Evolutionary conservation across 2,797 vertebrate species (phyloP), one percentile per base, ranked within the genome.

Genomic region (Carduelis carduelis): DNA sequence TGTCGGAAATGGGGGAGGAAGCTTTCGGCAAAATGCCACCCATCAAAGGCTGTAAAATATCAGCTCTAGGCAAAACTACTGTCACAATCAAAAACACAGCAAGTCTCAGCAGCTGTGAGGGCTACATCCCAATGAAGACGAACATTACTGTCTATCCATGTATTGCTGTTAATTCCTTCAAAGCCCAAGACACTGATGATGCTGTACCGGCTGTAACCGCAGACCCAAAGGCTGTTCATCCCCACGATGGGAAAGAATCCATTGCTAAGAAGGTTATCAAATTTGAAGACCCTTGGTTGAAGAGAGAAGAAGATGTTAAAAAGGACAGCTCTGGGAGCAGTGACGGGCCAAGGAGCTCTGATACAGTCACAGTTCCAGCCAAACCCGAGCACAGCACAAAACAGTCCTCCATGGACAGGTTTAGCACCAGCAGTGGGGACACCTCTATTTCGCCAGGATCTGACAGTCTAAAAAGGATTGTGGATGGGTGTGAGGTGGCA

Each of bases 261-360:
- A 98, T 87, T 79, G 96, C 97, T 70, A 97, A 96, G 87, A 96
- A 83, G 52, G 98, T 99, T 78, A 98, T 98, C 55, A 98, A 93
- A 74, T 99, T 99, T 95, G 99, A 99, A 90, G 99, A 99, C 95
- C 99, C 99, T 60, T 99, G 99, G 99, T 97, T 99, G 89, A 99
- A 99, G 96, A 98, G 99, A 32, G 98, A 98, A 89, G 98, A 98
- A 30, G 98, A 99, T 63, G 92, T 95, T 27, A 98, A 97, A 89
- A 97, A 84, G 18, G 97, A 98, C 44, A 94, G 27, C 3, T 53
- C 28, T 28, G 94, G 37, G 46, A 92, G 81, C 53, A 47, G 23
- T 3, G 95, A 95, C 3, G 93, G 74, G 22, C 53, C 43, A 20
- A 77, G 35, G 35, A 39, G 39, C 39, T 12, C 28, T 57, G 97